These are phyloP conservation scores for Leucophenga varia DNA, from an alignment of 1,140 invertebrate species.

Conservation along the genomic window DNA sequence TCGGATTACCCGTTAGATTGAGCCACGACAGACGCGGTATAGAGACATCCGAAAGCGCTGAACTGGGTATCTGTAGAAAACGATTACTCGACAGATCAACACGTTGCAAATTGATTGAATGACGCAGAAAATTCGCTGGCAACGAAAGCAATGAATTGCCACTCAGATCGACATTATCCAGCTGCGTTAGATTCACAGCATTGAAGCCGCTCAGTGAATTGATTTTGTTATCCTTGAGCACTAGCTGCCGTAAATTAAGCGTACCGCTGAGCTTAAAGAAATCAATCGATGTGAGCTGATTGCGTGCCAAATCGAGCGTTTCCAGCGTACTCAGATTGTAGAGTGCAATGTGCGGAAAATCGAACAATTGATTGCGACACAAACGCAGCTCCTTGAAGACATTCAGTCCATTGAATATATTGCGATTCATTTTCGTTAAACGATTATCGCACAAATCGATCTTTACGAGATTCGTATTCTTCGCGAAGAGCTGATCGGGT, in stretches of 20 bases:
- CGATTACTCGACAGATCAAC: conserved; percentile 80
- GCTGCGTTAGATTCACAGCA: conserved; percentile 70
- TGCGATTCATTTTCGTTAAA: conserved; percentile 65
- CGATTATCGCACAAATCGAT: conserved; percentile 73
- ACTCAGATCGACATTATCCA: conserved; percentile 73
- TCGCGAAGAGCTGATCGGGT: conserved; percentile 69
- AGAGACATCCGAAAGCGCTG: conserved; percentile 73
- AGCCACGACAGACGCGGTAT: conserved; percentile 72
- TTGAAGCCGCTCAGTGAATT: conserved; percentile 76
- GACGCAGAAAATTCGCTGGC: conserved; percentile 77
- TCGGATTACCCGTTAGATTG: conserved; percentile 80
- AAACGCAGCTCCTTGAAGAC: conserved; percentile 74
- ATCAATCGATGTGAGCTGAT: conserved; percentile 72
- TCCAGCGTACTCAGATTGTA: conserved; percentile 73
- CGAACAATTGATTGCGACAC: conserved; percentile 69
- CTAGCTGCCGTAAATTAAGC: conserved; percentile 68
- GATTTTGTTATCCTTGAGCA: conserved; percentile 75
- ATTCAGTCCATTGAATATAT: conserved; percentile 69
- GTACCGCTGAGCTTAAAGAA: conserved; percentile 74
- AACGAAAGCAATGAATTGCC: conserved; percentile 74
- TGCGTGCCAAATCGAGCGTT: conserved; percentile 69
- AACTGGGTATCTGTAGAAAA: conserved; percentile 78
- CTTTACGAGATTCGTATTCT: conserved; percentile 71
- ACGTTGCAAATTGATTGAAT: conserved; percentile 68
- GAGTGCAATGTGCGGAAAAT: conserved; percentile 76